Evolutionary conservation across 2,888 invertebrate species (phyloP).

Genomic region (Spialia ferax): DNA sequence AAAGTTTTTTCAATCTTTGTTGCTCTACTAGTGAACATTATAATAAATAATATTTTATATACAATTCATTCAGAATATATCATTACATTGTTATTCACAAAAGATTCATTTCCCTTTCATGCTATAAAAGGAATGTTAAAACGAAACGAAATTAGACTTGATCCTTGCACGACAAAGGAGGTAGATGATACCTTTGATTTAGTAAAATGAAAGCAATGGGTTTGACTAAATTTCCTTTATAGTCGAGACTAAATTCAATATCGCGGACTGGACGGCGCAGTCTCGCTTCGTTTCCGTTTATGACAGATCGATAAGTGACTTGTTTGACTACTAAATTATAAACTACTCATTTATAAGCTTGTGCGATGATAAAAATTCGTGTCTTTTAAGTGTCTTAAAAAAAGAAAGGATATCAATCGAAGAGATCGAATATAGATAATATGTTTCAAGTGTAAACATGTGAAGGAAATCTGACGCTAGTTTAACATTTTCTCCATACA

Average conservation of each 20-base stretch:
- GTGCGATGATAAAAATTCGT: not conserved
- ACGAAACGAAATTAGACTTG: not conserved
- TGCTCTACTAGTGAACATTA: too few relatives aligned
- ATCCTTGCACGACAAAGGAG: not conserved
- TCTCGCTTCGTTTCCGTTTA: slow-evolving; percentile 35
- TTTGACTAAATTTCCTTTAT: slow-evolving; percentile 26
- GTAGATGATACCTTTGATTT: slow-evolving; percentile 8
- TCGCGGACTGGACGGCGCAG: slow-evolving; percentile 21
- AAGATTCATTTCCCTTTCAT: not conserved
- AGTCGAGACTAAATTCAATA: slow-evolving; percentile 34
- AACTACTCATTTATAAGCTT: too few relatives aligned
- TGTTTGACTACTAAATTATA: not conserved
- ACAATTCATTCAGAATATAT: not conserved
- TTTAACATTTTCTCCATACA: too few relatives aligned
- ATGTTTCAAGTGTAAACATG: too few relatives aligned
- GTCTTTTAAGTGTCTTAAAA: not conserved
- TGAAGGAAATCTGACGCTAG: too few relatives aligned
- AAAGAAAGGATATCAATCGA: too few relatives aligned
- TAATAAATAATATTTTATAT: too few relatives aligned
- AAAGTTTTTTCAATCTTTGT: too few relatives aligned
- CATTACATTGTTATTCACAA: not conserved
- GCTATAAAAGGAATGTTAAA: not conserved
- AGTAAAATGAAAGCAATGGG: slow-evolving; percentile 11
- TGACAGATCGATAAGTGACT: slow-evolving; percentile 18
- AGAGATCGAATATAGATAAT: too few relatives aligned